Base-by-base conservation (phyloP, 2,888 invertebrate species). In the Cryptosula pallasiana region DNA sequence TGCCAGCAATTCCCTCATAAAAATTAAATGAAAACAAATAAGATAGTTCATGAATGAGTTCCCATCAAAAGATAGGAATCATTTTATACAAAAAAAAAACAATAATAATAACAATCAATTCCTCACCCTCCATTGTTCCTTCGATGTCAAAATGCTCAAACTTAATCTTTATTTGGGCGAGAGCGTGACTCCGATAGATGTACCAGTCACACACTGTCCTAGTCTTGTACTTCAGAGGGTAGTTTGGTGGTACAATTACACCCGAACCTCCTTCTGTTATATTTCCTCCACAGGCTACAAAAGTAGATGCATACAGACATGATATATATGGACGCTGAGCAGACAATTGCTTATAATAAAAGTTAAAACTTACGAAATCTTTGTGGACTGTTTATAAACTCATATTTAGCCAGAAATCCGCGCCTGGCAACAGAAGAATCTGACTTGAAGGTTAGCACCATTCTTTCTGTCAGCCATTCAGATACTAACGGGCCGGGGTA, bases 401-500 rank as follows among this genome's bases (percentile, higher is more conserved):
- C 91, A 85, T 96, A 99, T 79, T 92, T 89, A 20, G 96, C 98
- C 84, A 94, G 95, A 86, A 99, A 99, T 34, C 98, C 98, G 79
- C 94, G 95, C 77, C 91, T 93, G 70, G 95, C 94, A 73, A 90
- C 91, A 77, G 91, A 91, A 35, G 89, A 88, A 84, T 97, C 92
- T 36, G 97, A 93, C 82, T 93, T 92, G 79, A 98, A 89, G 72
- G 94, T 89, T 73, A 97, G 90, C 81, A 93, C 91, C 77, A 98
- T 89, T 55, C 93, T 93, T 75, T 91, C 89, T 57, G 95, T 92
- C 29, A 94, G 94, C 75, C 91, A 90, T 79, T 92, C 92, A 72
- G 95, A 95, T 86, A 95, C 93, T 79, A 95, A 91, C 63, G 98
- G 98, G 69, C 97, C 98, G 16, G 98, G 98, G 72, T 94, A 91